Evolutionary conservation across 2,797 vertebrate genomes (phyloP).

Genomic region (Brotula barbata): DNA sequence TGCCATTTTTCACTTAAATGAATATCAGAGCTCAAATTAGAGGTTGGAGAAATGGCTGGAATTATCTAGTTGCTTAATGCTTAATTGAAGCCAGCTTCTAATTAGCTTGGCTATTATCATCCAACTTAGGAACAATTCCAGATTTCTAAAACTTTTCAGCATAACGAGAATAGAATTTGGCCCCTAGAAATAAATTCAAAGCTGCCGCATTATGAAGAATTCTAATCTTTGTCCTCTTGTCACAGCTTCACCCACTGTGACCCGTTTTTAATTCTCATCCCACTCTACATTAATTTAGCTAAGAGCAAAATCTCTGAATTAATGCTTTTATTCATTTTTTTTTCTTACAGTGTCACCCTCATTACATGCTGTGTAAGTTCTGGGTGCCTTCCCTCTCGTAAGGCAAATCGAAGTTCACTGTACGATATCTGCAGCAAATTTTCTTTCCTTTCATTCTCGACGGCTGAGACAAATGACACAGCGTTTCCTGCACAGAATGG

Average conservation of each 20-base stretch:
- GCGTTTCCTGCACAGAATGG: slow-evolving; percentile 50
- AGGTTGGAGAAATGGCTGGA: slow-evolving; percentile 71
- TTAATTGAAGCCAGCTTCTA: slow-evolving; percentile 77
- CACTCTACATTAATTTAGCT: slow-evolving; percentile 71
- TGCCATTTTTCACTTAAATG: slow-evolving; percentile 76
- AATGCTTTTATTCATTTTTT: slow-evolving; percentile 57
- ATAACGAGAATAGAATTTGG: slow-evolving; percentile 55
- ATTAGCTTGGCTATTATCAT: slow-evolving; percentile 76
- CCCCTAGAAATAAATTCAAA: slow-evolving; percentile 67
- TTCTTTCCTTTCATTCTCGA: slow-evolving; percentile 50
- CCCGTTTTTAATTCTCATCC: slow-evolving; percentile 70
- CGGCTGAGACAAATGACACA: slow-evolving; percentile 57
- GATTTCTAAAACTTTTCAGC: slow-evolving; percentile 67
- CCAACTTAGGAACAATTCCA: slow-evolving; percentile 66
- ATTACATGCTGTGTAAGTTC: slow-evolving; percentile 65
- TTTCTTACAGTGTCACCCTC: slow-evolving; percentile 58
- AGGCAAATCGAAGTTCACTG: slow-evolving; percentile 56
- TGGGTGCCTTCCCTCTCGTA: slow-evolving; percentile 50
- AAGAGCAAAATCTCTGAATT: slow-evolving; percentile 67
- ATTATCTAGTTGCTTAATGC: slow-evolving; percentile 76
- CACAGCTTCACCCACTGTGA: slow-evolving; percentile 66
- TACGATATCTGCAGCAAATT: slow-evolving; percentile 48
- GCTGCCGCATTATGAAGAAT: slow-evolving; percentile 55
- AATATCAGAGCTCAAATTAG: slow-evolving; percentile 74
- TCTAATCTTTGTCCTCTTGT: slow-evolving; percentile 68